A percentile compares a stretch with the other conserved stretches of the same genome.
Conservation (phyloP, 2,888 invertebrate species). For the Cerastis rubricosa region DNA sequence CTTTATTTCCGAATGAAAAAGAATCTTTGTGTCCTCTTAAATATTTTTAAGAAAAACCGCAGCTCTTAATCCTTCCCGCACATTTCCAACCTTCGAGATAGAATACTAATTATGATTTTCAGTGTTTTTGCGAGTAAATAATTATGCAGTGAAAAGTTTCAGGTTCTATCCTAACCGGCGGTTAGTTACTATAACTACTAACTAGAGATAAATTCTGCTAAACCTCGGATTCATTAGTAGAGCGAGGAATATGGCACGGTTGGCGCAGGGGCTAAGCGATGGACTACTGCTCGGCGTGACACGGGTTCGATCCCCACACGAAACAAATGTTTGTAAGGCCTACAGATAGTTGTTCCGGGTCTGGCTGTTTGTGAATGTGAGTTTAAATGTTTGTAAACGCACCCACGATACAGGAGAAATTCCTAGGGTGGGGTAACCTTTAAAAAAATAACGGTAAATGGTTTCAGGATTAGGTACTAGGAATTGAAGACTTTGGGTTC, state of each 20-base stretch:
- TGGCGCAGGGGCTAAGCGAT: too few species aligned
- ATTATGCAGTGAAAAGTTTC: slow-evolving; percentile 62
- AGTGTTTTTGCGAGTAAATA: slow-evolving; percentile 73
- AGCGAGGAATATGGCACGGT: slow-evolving; percentile 4
- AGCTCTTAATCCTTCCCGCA: slow-evolving; percentile 39
- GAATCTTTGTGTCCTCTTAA: not conserved
- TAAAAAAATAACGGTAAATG: too few species aligned
- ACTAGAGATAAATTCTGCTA: slow-evolving; percentile 38
- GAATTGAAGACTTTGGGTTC: not conserved
- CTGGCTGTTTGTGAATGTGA: too few species aligned
- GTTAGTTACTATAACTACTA: slow-evolving; percentile 29
- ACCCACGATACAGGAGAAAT: too few species aligned
- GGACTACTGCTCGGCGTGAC: too few species aligned
- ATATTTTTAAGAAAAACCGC: not conserved
- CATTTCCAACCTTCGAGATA: slow-evolving; percentile 66
- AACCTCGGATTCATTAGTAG: slow-evolving; percentile 41
- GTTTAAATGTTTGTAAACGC: too few species aligned
- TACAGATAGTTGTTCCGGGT: too few species aligned
- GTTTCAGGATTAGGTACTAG: not conserved
- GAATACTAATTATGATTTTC: slow-evolving; percentile 75
- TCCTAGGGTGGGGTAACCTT: too few species aligned
- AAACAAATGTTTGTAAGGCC: too few species aligned
- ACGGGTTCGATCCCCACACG: too few species aligned
- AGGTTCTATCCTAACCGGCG: slow-evolving; percentile 35
- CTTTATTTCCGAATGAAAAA: not conserved